Base-by-base conservation (phyloP, 2,113 vertebrate species). In the Taurulus bubalis region DNA sequence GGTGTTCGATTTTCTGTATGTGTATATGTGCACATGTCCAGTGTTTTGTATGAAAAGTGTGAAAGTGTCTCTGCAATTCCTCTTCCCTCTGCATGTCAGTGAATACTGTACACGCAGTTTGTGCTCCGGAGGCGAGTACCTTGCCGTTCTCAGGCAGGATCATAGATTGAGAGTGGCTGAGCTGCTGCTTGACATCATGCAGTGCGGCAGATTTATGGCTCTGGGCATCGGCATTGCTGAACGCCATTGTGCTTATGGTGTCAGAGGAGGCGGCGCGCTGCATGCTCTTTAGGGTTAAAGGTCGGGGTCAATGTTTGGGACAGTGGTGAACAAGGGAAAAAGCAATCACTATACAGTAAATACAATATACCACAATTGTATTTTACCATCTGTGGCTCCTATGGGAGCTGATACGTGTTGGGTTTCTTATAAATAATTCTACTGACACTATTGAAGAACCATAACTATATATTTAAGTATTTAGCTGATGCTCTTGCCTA, bases 141-240 rank as follows among this genome's bases (percentile, higher is more conserved):
- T 94, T 94, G 78, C 92, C 84, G 2, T 90, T 93, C 38, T 93
- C 86, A 16, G 94, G 91, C 67, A 96, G 89, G 53, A 94, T 87
- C 94, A 95, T 93, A 65, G 94, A 95, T 26, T 91, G 94, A 55
- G 94, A 95, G 73, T 95, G 93, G 84, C 60, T 77, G 64, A 95
- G 91, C 45, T 86, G 81, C 63, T 88, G 84, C 71, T 80, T 70
- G 62, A 4, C 56, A 16, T 84, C 86, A 62, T 74, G 84, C 75
- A 45, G 32, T 14, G 83, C 42, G 15, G 59, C 77, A 45, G 69
- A 87, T 68, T 65, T 80, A 20, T 47, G 53, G 60, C 15, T 63
- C 65, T 75, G 89, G 36, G 47, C 71, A 8, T 87, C 75, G 22
- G 72, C 71, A 8, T 28, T 81, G 72, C 0, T 85, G 66, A 90